These are phyloP conservation scores for Allobates femoralis DNA, from an alignment of 2,797 vertebrate genomes.

Conservation along the genomic window DNA sequence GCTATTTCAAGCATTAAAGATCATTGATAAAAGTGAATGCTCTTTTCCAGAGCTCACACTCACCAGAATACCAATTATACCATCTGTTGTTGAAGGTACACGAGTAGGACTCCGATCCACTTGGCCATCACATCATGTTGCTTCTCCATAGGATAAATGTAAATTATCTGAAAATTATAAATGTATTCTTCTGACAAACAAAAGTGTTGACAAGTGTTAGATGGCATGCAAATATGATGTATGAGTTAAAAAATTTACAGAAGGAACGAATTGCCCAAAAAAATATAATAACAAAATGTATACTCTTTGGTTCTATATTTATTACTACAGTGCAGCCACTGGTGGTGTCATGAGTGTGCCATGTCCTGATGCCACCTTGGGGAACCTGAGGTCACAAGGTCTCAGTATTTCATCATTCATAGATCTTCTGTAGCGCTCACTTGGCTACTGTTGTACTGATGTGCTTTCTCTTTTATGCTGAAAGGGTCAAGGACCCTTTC, in stretches of 20 bases:
- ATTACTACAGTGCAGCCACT: too few relatives aligned
- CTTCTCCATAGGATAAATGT: neutral
- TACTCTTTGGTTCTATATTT: too few relatives aligned
- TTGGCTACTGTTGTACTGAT: too few relatives aligned
- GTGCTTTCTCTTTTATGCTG: too few relatives aligned
- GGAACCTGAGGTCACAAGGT: too few relatives aligned
- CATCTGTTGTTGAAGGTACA: slow-evolving; percentile 2
- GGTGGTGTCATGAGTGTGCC: too few relatives aligned
- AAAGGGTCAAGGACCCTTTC: too few relatives aligned
- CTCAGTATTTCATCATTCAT: too few relatives aligned
- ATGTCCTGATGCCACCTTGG: too few relatives aligned
- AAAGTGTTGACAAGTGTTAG: neutral
- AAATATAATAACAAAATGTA: neutral
- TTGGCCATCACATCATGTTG: neutral
- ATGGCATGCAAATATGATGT: neutral
- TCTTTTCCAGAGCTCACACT: neutral
- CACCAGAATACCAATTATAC: slow-evolving; percentile 18
- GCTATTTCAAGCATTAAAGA: slow-evolving; percentile 13
- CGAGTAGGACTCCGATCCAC: neutral
- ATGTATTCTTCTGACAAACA: neutral
- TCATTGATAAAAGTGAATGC: slow-evolving; percentile 25
- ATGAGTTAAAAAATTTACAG: neutral
- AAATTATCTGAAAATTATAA: neutral
- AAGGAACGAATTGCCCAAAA: neutral
- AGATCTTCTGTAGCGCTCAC: too few relatives aligned